Evolutionary conservation across 2,113 vertebrate genomes (phyloP), one percentile per base, ranked within the genome.

Genomic region (Amphiprion percula): DNA sequence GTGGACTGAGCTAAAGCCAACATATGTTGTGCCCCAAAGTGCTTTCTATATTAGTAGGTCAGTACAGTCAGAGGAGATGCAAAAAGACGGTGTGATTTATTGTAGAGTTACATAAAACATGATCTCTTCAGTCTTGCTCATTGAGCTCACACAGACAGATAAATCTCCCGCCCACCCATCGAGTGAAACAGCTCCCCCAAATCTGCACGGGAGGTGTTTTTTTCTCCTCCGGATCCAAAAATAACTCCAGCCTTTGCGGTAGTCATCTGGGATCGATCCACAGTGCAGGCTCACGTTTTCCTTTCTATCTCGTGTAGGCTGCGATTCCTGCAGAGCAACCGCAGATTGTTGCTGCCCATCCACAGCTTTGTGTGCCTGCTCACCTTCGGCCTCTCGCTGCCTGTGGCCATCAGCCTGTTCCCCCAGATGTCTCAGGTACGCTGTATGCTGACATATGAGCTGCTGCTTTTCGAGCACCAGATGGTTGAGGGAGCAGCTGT

Each of bases 361-460:
- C 98, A 99, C 94, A 97, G 97, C 91, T 58, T 96, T 0, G 97
- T 99, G 94, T 99, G 98, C 94, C 96, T 99, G 90, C 95, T 96
- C 33, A 97, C 97, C 83, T 99, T 99, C 1, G 97, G 96, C 86
- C 95, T 99, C 83, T 98, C 98, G 15, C 95, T 99, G 91, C 98
- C 98, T 0, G 88, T 99, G 88, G 98, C 98, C 93, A 99, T 99
- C 96, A 99, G 97, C 91, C 96, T 99, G 86, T 99, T 99, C 88
- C 98, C 98, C 0, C 98, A 99, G 95, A 99, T 99, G 96, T 99
- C 98, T 0, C 95, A 99, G 97, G 98, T 99, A 94, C 82, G 65
- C 56, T 33, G 9, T 14, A 15, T 12, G 17, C 70, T 9, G 23
- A 58, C 3, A 30, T 15, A 52, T 10, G 39, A 33, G 26, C 59